Base-by-base conservation (phyloP, 2,888 invertebrate genomes). In the Ypsolopha scabrella region DNA sequence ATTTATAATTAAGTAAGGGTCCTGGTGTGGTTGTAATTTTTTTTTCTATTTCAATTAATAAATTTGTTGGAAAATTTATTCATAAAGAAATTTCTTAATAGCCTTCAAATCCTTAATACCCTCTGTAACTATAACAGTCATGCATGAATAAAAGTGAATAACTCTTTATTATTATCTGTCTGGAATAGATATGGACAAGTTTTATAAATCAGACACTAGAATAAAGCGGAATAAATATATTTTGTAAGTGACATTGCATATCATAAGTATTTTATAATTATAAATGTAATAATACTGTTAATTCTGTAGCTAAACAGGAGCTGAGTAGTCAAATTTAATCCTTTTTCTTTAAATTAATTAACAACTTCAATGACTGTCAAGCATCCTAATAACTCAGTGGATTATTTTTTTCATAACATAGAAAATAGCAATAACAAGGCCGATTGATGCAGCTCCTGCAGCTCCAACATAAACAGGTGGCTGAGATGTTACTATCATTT, bases 401-500 rank as follows among this genome's bases (percentile, higher is more conserved):
- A 73, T 62, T 35, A 85, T 62, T 65, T 81, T 83, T 63, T 80
- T 85, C 33, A 83, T 72, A 34, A 78, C 62, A 58, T 77, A 85
- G 24, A 67, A 60, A 50, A 77, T 56, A 37, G 70, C 68, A 54
- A 83, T 56, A 38, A 87, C 79, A 52, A 78, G 79, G 57, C 89
- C 88, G 46, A 91, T 67, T 54, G 90, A 87, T 50, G 89, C 88
- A 52, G 88, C 76, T 48, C 90, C 86, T 51, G 90, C 89, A 24
- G 89, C 87, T 35, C 89, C 89, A 11, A 91, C 68, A 62, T 90
- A 88, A 50, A 87, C 80, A 51, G 90, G 89, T 6, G 89, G 83
- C 60, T 91, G 90, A 41, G 90, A 88, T 62, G 86, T 87, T 36
- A 88, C 68, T 67, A 90, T 88, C 75, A 91, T 88, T 75, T 89